phyloP scores from a whole-genome alignment of 1,140 invertebrate genomes.

The Trichogramma pretiosum region DNA sequence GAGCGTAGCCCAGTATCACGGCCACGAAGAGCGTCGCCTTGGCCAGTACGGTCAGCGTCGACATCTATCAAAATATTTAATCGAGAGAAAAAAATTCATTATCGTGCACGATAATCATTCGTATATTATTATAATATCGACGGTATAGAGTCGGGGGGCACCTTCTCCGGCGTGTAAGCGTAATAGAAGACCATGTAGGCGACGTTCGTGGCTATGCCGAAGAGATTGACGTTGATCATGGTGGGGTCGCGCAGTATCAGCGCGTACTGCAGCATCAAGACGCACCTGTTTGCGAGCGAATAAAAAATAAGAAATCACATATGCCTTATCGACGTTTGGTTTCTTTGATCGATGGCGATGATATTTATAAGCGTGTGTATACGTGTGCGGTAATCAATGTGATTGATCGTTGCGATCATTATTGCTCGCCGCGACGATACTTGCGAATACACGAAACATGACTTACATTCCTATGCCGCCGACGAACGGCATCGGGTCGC shows the following conservation, averaged over 20 bases:
- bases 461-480: slow-evolving; percentile 69
- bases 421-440: no score
- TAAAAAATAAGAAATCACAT: no score
- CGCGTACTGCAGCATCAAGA: slow-evolving; percentile 64
- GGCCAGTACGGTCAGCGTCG: slow-evolving; percentile 33
- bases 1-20: slow-evolving; percentile 53
- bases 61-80: slow-evolving; percentile 25
- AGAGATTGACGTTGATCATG: slow-evolving; percentile 66
- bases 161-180: slow-evolving; percentile 50
- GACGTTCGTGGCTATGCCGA: slow-evolving; percentile 57
- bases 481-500: slow-evolving; percentile 59
- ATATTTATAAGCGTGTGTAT: no score
- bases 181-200: slow-evolving; percentile 58
- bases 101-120: slow-evolving; percentile 3
- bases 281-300: no score
- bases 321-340: no score
- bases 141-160: no score
- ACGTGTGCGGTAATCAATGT: no score
- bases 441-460: slow-evolving; percentile 4
- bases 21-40: slow-evolving; percentile 48
- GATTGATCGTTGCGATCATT: no score
- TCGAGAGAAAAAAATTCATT: no score
- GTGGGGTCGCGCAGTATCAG: slow-evolving; percentile 57
- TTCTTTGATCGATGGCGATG: no score
- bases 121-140: slow-evolving; percentile 1